Evolutionary conservation across 2,888 invertebrate species (phyloP).

Genomic region (Caenorhabditis sinica): DNA sequence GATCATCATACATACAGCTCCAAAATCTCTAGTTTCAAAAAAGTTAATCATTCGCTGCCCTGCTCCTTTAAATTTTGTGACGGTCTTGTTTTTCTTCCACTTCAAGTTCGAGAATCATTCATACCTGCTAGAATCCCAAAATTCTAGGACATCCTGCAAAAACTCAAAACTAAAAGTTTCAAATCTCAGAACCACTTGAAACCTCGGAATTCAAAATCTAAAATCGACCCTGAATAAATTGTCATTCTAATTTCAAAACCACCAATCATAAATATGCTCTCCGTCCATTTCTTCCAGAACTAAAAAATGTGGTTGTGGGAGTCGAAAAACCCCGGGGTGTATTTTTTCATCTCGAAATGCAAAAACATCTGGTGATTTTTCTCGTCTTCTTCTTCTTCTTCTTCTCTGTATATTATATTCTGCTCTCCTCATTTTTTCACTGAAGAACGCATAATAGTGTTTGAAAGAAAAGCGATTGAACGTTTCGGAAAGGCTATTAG

Average conservation of each 20-base stretch:
- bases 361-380: slow-evolving; percentile 57
- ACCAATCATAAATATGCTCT: background rate
- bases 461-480: slow-evolving; percentile 54
- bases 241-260: background rate
- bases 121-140: too few relatives aligned
- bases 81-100: too few relatives aligned
- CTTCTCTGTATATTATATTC: slow-evolving; percentile 6
- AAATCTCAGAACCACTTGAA: too few relatives aligned
- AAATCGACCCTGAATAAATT: background rate
- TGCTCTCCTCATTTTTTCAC: slow-evolving; percentile 10
- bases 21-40: too few relatives aligned
- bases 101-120: too few relatives aligned
- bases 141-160: too few relatives aligned
- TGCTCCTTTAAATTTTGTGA: too few relatives aligned
- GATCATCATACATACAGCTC: too few relatives aligned
- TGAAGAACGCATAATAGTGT: slow-evolving; percentile 12
- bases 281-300: background rate
- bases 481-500: slow-evolving; percentile 60
- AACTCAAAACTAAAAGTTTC: too few relatives aligned
- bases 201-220: too few relatives aligned
- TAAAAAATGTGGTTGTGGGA: background rate
- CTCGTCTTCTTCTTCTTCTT: background rate
- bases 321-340: slow-evolving; percentile 6
- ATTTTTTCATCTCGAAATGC: background rate
- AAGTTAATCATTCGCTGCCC: too few relatives aligned